phyloP scores from a whole-genome alignment of 2,113 vertebrate species.

The Serinus canaria region DNA sequence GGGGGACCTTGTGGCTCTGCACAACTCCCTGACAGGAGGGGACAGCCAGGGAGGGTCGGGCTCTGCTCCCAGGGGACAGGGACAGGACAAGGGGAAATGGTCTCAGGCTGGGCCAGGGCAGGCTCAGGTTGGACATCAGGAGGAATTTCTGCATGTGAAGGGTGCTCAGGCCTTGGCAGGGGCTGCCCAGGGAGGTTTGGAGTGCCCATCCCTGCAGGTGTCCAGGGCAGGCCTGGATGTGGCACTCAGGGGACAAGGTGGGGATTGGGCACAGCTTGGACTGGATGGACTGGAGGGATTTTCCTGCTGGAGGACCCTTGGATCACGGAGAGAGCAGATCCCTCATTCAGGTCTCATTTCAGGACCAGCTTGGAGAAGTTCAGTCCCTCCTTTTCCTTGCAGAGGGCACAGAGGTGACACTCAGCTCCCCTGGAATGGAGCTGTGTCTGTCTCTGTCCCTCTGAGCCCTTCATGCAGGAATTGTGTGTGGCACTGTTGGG shows the following conservation, averaged over 20 bases:
- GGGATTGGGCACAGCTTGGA: rapidly evolving
- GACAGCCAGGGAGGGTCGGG: not conserved
- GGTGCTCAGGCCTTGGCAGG: not conserved
- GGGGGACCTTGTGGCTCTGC: too few species aligned
- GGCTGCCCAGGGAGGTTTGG: not conserved
- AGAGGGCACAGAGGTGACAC: not conserved
- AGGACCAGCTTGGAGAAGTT: rapidly evolving
- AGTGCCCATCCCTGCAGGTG: not conserved
- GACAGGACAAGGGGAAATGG: too few species aligned
- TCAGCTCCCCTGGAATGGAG: not conserved
- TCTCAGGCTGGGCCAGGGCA: too few species aligned
- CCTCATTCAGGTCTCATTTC: not conserved
- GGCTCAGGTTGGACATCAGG: rapidly evolving
- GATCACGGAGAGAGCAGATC: not conserved
- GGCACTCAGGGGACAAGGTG: not conserved
- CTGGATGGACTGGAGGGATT: rapidly evolving
- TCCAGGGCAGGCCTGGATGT: not conserved
- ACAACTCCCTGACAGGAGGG: not conserved
- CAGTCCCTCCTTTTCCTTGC: not conserved
- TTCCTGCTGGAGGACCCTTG: not conserved
- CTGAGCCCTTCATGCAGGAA: not conserved
- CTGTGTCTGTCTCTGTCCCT: rapidly evolving
- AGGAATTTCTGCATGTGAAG: not conserved
- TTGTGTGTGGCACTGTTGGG: rapidly evolving
- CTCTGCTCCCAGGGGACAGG: too few species aligned